Percentiles rank a stretch among this genome's conserved stretches.
Conservation (phyloP, 2,113 vertebrate genomes). For the Oxygymnocypris stewartii region DNA sequence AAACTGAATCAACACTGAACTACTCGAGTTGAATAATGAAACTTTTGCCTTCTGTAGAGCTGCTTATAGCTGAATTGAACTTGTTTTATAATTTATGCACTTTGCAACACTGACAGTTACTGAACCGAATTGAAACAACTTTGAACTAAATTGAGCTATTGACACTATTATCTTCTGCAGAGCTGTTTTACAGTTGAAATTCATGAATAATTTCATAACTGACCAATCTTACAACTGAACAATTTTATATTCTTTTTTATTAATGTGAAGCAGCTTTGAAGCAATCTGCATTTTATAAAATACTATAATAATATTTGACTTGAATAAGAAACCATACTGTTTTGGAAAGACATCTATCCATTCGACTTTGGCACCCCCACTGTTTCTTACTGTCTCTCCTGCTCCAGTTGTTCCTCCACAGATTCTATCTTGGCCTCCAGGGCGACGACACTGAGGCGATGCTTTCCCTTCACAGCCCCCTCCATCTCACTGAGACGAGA, state of each 20-base stretch:
- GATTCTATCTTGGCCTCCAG: slow-evolving; percentile 87
- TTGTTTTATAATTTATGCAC: neutral
- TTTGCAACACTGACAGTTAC: neutral
- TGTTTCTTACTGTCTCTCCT: slow-evolving; percentile 82
- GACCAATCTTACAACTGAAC: neutral
- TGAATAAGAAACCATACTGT: neutral
- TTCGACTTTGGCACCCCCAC: neutral
- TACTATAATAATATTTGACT: neutral
- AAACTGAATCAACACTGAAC: neutral
- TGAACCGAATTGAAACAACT: neutral
- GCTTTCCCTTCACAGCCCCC: slow-evolving; percentile 81
- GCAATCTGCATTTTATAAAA: neutral
- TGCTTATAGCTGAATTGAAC: neutral
- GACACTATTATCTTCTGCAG: neutral
- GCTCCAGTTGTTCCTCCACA: slow-evolving; percentile 88
- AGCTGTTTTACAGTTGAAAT: neutral
- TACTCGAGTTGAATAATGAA: neutral
- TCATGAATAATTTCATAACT: too few relatives aligned
- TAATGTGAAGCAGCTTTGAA: neutral
- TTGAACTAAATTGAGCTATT: neutral
- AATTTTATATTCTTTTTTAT: neutral
- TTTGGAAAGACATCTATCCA: neutral
- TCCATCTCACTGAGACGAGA: slow-evolving; percentile 82
- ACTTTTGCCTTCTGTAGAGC: neutral
- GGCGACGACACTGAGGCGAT: slow-evolving; percentile 81